Evolutionary conservation across 2,797 vertebrate genomes (phyloP).

Genomic region (Euphonia xanthogaster): DNA sequence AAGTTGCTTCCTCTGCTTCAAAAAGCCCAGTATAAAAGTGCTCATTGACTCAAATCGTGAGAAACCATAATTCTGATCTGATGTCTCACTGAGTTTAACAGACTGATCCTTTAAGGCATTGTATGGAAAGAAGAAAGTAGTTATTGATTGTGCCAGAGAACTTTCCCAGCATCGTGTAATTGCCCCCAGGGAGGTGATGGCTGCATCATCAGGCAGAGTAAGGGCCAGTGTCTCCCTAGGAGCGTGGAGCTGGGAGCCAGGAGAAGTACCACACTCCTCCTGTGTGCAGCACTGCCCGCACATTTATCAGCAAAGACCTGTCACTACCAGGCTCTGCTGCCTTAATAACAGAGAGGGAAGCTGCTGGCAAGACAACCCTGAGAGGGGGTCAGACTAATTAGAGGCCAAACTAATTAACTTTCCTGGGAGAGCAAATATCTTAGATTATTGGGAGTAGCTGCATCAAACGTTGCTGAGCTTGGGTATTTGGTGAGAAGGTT

Average conservation of each 20-base stretch:
- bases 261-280: neutral
- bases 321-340: neutral
- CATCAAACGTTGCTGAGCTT: neutral
- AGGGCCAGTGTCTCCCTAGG: neutral
- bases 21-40: neutral
- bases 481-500: neutral
- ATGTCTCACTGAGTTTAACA: neutral
- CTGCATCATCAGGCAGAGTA: neutral
- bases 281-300: fast-evolving
- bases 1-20: neutral
- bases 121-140: neutral
- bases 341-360: neutral
- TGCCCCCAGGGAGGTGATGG: neutral
- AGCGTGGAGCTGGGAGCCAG: neutral
- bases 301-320: neutral
- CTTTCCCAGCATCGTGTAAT: neutral
- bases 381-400: neutral
- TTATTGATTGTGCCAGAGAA: neutral
- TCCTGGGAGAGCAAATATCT: neutral
- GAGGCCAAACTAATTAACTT: neutral
- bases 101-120: neutral
- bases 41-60: neutral
- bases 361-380: neutral
- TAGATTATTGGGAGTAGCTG: neutral
- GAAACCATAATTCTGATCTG: neutral